Base-by-base conservation (phyloP, 2,888 invertebrate genomes). In the Mythimna albipuncta region DNA sequence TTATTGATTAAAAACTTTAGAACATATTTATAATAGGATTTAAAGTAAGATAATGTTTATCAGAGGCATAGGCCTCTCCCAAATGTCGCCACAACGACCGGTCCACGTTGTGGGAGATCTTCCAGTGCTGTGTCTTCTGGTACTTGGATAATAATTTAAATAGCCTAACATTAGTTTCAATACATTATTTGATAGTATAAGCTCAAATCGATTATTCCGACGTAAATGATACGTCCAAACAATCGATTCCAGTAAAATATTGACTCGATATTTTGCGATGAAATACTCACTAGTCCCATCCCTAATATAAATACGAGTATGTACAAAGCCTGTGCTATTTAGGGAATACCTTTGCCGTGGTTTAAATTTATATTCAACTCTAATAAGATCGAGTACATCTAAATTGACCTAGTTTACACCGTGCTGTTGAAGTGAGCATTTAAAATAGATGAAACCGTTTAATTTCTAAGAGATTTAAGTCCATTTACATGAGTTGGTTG, bases 311-410 rank as follows among this genome's bases (percentile, higher is more conserved):
- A 66, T 61, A 67, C 62, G 35, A 32, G 26, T 58, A 64, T 63
- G 63, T 84, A 55, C 63, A 57, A 19, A 62, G 54, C 63, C 59
- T 52, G 38, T 57, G 32, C 61, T 77, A 68, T 55, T 65, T 16
- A 58, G 68, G 64, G 85, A 69, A 67, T 77, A 69, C 72, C 69
- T 81, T 75, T 77, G 44, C 69, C 57, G 64, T 55, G 64, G 69
- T 70, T 84, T 69, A 77, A 77, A 71, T 73, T 73, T 35, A 74
- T 62, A 74, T 77, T 68, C 72, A 72, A 77, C 77, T 77, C 59
- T 81, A 72, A 77, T 72, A 81, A 77, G 84, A 69, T 68, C 64
- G 67, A 74, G 73, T 41, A 68, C 35, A 68, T 73, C 44, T 88
- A 72, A 69, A 70, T 62, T 59, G 57, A 68, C 69, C 73, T 77